phyloP scores from a whole-genome alignment of 2,113 vertebrate species.

The Panurus biarmicus region DNA sequence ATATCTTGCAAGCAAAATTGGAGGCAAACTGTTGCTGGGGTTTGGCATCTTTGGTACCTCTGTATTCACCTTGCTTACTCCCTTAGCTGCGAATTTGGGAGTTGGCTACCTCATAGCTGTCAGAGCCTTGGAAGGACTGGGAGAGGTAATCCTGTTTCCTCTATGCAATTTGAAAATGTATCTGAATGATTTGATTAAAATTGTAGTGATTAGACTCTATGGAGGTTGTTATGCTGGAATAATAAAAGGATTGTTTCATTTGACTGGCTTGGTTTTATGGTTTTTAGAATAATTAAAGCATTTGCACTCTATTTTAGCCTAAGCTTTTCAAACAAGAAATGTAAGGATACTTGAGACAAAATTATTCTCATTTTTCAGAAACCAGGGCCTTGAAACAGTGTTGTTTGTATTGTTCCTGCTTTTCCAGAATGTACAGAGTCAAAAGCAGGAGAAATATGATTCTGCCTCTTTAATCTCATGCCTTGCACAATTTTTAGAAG shows the following conservation, averaged over 20 bases:
- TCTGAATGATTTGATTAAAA: background rate
- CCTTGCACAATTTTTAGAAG: background rate
- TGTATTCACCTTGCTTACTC: conserved; percentile 88
- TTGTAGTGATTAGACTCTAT: background rate
- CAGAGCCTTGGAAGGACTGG: conserved; percentile 87
- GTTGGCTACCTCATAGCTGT: conserved; percentile 84
- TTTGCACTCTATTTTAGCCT: background rate
- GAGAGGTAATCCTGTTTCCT: conserved; percentile 78
- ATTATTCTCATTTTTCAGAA: background rate
- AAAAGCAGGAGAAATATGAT: background rate
- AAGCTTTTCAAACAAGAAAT: background rate
- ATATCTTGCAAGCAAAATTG: conserved; percentile 83
- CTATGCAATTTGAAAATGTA: background rate
- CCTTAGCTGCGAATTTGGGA: conserved; percentile 84
- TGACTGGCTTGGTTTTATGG: background rate
- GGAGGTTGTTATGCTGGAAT: background rate
- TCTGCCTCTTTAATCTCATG: background rate
- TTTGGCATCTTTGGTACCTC: conserved; percentile 85
- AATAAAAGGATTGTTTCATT: background rate
- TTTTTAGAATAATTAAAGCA: background rate
- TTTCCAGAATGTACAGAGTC: background rate
- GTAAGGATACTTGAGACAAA: background rate
- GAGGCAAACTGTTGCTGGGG: conserved; percentile 88
- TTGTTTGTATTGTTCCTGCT: background rate
- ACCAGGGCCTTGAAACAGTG: background rate